These are phyloP conservation scores for Otocyon megalotis DNA, from an alignment of 2,113 vertebrate genomes.

Conservation along the genomic window DNA sequence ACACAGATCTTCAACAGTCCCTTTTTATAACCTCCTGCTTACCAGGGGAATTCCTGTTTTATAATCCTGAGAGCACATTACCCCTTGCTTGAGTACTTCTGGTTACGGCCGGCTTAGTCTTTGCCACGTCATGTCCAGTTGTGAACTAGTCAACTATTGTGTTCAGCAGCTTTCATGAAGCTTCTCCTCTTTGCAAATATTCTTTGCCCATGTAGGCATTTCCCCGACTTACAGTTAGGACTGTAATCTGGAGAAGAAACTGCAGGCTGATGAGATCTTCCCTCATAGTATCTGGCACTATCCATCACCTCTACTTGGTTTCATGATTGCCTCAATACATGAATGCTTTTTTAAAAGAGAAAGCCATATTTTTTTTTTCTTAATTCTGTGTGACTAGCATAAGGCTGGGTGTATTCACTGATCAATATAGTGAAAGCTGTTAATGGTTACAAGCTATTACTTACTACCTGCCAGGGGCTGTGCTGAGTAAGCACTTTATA, in stretches of 20 bases:
- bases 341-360: neutral
- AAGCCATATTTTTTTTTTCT: neutral
- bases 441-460: neutral
- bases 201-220: accelerated
- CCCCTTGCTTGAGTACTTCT: neutral
- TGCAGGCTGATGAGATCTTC: neutral
- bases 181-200: neutral
- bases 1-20: accelerated
- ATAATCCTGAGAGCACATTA: too few relatives aligned
- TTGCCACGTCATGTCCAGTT: too few relatives aligned
- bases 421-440: neutral
- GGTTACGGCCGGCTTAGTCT: neutral
- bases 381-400: neutral
- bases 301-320: accelerated
- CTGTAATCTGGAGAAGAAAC: neutral
- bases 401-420: neutral
- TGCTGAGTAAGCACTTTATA: neutral
- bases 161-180: neutral
- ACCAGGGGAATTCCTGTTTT: neutral
- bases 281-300: accelerated
- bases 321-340: neutral
- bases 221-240: neutral
- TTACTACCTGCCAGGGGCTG: neutral
- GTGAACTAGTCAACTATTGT: neutral
- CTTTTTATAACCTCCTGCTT: neutral